These are phyloP conservation scores for Prionailurus bengalensis DNA, from an alignment of 2,113 vertebrate species.

Conservation along the genomic window DNA sequence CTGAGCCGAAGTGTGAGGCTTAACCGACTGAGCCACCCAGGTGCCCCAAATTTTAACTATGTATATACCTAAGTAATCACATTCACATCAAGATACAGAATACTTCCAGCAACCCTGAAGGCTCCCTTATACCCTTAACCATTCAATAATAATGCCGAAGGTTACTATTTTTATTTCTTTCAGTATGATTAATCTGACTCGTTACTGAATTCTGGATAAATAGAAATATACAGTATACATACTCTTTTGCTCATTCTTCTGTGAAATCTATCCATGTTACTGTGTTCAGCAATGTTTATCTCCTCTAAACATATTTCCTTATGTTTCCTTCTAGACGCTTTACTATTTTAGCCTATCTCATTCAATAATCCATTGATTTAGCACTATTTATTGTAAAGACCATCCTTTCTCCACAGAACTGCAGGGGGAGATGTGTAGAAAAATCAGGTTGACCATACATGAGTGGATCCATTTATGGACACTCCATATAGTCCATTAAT, in stretches of 20 bases:
- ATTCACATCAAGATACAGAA: not conserved
- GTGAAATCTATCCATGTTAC: not conserved
- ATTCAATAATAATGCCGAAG: not conserved
- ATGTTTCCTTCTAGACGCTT: not conserved
- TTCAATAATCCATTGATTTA: not conserved
- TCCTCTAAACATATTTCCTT: not conserved
- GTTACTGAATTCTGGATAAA: conserved; percentile 36
- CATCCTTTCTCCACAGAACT: not conserved
- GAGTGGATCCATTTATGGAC: not conserved
- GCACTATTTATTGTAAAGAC: not conserved
- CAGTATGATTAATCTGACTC: not conserved
- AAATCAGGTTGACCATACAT: not conserved
- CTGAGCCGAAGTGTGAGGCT: too few relatives aligned
- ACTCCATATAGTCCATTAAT: not conserved
- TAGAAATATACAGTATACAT: not conserved
- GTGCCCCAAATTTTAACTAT: not conserved
- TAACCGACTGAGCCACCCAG: too few relatives aligned
- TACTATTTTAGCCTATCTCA: not conserved
- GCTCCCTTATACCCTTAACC: not conserved
- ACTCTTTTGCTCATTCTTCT: not conserved
- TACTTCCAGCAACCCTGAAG: not conserved
- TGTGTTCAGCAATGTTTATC: not conserved
- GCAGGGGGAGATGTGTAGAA: not conserved
- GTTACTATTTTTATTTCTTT: not conserved
- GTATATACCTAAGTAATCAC: not conserved